Evolutionary conservation across 2,797 vertebrate species (phyloP), one percentile per base, ranked within the genome.

Genomic region (Sebastes nivosus): DNA sequence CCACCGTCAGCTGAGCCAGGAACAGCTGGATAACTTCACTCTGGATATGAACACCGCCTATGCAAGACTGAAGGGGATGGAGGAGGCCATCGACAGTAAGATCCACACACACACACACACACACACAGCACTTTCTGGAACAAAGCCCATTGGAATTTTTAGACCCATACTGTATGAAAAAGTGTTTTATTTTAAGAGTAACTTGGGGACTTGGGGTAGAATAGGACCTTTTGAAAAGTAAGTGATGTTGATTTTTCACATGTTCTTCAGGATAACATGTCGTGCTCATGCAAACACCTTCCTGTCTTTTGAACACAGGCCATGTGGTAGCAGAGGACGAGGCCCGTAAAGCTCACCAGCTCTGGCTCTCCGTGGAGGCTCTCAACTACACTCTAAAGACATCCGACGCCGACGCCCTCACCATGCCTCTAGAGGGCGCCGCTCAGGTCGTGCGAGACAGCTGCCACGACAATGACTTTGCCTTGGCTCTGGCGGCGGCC

Each of bases 301-400:
- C 5, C 16, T 72, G 24, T 79, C 2, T 34, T 58, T 13, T 57
- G n/a, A 36, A 32, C 75, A 6, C 94, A 99, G 99, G 97, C 85
- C 98, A 99, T 0, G 96, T 97, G 0, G 87, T 93, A 1, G 97
- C 98, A 0, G 99, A 99, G 80, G 97, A 99, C 70, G 97, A 97
- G 83, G 97, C 98, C 13, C 95, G 97, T 46, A 97, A 96, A 90
- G 97, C 97, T 69, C 98, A 99, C 79, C 96, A 97, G 84, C 95
- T 99, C 29, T 99, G 99, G 99, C 96, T 99, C 0, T 98, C 98
- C 0, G 96, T 99, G 4, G 99, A 99, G 88, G 97, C 97, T 0
- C 94, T 99, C 4, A 97, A 94, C 80, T 98, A 96, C 83, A 95
- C 96, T 42, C 85, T 99, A 77, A 97, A 95, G 88, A 97, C 96